Base-by-base conservation (phyloP, 1,140 invertebrate genomes). In the Macrosteles quadrilineatus region DNA sequence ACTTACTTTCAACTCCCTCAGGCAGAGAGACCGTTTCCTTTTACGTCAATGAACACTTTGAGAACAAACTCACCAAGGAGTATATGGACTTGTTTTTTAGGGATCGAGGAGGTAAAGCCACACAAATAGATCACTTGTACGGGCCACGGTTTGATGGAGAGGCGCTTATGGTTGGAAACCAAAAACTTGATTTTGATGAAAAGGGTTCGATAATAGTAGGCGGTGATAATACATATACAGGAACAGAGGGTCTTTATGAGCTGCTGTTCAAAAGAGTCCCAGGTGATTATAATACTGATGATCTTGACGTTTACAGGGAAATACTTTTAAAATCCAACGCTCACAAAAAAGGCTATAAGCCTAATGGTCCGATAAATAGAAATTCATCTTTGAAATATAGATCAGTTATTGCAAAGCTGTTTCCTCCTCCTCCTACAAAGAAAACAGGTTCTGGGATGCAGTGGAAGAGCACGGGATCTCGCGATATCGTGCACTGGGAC, bases 221-320 rank as follows among this genome's bases (percentile, higher is more conserved):
- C 14, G 25, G 29, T 62, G 25, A 25, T n/a, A n/a, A 9, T 11
- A 11, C 2, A 3, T 62, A 62, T 30, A 62, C 4, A 27, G 23
- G 23, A 29, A 25, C 57, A 25, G 29, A 29, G 23, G 62, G 62
- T 19, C 36, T 64, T 3, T 64, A 64, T 30, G 62, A 64, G 25
- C 23, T 64, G 19, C 36, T 64, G 2, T 64, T 64, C 23, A 64
- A 64, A 36, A 9, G 62, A 2, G 11, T 64, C 1, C 62, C 62
- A 19, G 36, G 36, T 40, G 30, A 40, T 6, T 62, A 62, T 23
- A 30, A 27, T 31, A 23, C 9, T 11, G 29, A 62, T 23, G 57
- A 62, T 62, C 27, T 62, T 25, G 4, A 62, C 23, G 25, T 30
- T 27, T 62, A 50, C 47, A 50, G n/a, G 47, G 47, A 50, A 3